Evolutionary conservation across 2,113 vertebrate species (phyloP), one percentile per base, ranked within the genome.

Genomic region (Ascaphus truei): DNA sequence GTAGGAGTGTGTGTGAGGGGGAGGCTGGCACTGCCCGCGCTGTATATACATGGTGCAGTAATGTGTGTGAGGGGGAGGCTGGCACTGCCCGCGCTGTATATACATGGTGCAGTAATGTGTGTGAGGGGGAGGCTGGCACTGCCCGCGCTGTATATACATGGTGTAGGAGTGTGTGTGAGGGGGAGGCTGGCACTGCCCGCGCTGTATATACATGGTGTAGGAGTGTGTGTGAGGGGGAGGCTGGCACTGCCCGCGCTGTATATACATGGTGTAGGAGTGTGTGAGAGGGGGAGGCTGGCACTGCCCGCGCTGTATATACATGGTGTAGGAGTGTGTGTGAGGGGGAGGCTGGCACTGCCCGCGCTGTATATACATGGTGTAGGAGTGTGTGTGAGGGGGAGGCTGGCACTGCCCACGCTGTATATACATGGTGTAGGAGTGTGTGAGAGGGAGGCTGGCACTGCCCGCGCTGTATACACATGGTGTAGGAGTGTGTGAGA

Each of bases 391-490:
- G 2, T 4, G 4, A 45, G 41, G 41, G n/a, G 9, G 41, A 9
- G 41, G 16, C 4, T 5, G 3, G 7, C 5, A n/a, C n/a, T 18
- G n/a, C n/a, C 7, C n/a, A 5, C 41, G 3, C 6, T 39, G 5
- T 5, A 3, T 39, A 13, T 39, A 39, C 9, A 3, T 45, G 41
- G 6, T n/a, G n/a, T n/a, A n/a, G 41, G 5, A 45, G 20, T 4
- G 4, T 18, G 7, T 18, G 4, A 12, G 18, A 37, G 23, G 31
- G 33, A 10, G 33, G n/a, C 15, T 29, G 50, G 26, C 39, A 43
- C 10, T 37, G 39, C 3, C 39, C 3, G 7, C 15, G 10, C 20
- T 3, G 4, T 9, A 39, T 53, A 31, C 26, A 25, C 39, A 92
- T n/a, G n/a, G n/a, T n/a, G n/a, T n/a, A n/a, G n/a, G 2, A 9